These are phyloP conservation scores for Stenolophus ochropezus DNA, from an alignment of 2,888 invertebrate genomes.

Conservation along the genomic window DNA sequence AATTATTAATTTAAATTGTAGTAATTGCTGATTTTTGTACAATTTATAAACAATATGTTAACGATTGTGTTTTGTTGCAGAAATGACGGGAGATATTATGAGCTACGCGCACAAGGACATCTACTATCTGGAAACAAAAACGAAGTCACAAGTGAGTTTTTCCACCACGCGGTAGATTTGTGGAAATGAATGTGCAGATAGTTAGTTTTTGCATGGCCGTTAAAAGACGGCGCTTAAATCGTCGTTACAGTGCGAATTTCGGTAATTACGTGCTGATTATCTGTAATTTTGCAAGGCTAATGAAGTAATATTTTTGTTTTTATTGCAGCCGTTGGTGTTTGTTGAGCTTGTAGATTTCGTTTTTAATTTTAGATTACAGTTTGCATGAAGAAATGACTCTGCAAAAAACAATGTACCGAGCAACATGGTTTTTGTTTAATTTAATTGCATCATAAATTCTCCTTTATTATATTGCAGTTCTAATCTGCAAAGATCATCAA, in stretches of 20 bases:
- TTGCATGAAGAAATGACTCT: slow-evolving; percentile 15
- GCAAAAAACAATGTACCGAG: slow-evolving; percentile 4
- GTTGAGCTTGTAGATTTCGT: slow-evolving; percentile 35
- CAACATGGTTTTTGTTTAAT: not conserved
- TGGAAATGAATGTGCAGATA: slow-evolving; percentile 44
- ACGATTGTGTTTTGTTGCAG: slow-evolving; percentile 61
- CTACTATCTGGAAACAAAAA: slow-evolving; percentile 70
- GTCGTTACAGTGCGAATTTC: slow-evolving; percentile 26
- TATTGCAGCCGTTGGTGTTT: slow-evolving; percentile 22
- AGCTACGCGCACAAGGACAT: slow-evolving; percentile 70
- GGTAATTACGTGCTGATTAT: slow-evolving; percentile 43
- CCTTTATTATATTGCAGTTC: not conserved
- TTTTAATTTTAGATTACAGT: slow-evolving; percentile 34
- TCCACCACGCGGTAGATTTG: slow-evolving; percentile 15
- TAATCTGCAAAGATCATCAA: not conserved
- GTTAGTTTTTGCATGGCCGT: slow-evolving; percentile 49
- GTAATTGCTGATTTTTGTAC: not conserved
- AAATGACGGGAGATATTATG: slow-evolving; percentile 70
- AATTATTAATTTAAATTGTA: not conserved
- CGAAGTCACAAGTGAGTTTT: slow-evolving; percentile 69
- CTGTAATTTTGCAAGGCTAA: slow-evolving; percentile 37
- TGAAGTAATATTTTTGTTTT: slow-evolving; percentile 35
- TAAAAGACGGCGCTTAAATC: slow-evolving; percentile 43
- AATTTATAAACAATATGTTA: not conserved
- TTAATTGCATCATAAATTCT: not conserved